Base-by-base conservation (phyloP, 2,113 vertebrate genomes). In the Alethe diademata region DNA sequence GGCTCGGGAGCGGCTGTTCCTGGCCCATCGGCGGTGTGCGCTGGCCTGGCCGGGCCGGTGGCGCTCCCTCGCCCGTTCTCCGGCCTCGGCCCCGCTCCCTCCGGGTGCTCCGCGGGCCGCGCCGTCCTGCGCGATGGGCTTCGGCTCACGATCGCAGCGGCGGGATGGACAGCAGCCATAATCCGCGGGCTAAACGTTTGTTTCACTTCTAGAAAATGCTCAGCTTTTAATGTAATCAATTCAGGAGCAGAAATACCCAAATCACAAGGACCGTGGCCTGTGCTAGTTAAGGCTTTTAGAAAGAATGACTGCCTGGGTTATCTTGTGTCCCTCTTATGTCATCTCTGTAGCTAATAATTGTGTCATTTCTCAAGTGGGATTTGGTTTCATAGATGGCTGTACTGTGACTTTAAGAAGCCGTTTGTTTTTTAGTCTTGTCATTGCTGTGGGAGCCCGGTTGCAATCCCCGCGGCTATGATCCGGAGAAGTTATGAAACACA, bases 401-500 rank as follows among this genome's bases (percentile, higher is more conserved):
- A 54, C 43, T 76, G 60, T n/a, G 84, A 51, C 67, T 72, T 86
- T 33, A 66, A 62, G 82, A 61, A 86, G 54, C 67, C n/a, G 13
- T 36, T 90, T 67, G 57, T 2, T 64, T 92, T 91, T 71, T 3
- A 43, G 83, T 57, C 53, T 35, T 67, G 60, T 86, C 86, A 57
- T 64, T 61, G 78, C 65, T 42, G 1, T 24, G 9, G 29, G 53
- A 69, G 13, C 38, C 53, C 53, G 4, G 19, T 60, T 54, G 76
- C 50, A 14, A 9, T 57, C 73, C 40, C 58, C 62, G 25, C 11
- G 35, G 83, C 73, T 54, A 6, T 58, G 54, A 35, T 33, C 42
- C 28, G 79, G 54, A 69, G 62, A 66, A 40, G 93, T 94, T 95
- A 92, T 1, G 84, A 75, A 94, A 95, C 78, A 26, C 78, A 24